These are phyloP conservation scores for Pocillopora verrucosa DNA, from an alignment of 64 coral and sea anemone genomes.

Conservation along the genomic window DNA sequence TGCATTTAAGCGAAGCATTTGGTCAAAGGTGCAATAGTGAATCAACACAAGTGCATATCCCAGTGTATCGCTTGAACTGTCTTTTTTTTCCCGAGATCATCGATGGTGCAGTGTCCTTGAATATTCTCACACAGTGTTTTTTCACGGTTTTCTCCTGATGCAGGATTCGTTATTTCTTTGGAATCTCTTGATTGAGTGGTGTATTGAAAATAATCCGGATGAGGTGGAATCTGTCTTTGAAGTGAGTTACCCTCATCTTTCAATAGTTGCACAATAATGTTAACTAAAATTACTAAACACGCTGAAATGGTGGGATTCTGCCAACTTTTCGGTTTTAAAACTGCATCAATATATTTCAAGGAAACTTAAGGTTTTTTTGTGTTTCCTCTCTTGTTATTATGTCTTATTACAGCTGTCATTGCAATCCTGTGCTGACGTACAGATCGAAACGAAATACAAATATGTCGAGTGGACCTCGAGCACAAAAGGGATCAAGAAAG, in stretches of 20 bases:
- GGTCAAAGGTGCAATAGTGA: no score
- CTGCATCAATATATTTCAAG: background rate
- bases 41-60: no score
- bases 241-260: slow-evolving; percentile 31
- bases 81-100: no score
- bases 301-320: no score
- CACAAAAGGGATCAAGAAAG: slow-evolving; percentile 41
- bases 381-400: background rate
- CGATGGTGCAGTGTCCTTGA: no score
- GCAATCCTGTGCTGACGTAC: slow-evolving; percentile 14
- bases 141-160: background rate
- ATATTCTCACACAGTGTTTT: background rate
- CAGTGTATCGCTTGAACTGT: no score
- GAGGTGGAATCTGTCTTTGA: slow-evolving; percentile 68
- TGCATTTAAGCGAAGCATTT: no score
- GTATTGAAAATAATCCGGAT: slow-evolving; percentile 40
- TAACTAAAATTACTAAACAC: no score
- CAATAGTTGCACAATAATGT: background rate
- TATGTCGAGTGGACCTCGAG: slow-evolving; percentile 48
- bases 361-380: background rate
- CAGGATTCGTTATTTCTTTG: slow-evolving; percentile 74
- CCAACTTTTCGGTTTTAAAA: no score
- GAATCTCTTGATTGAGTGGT: slow-evolving; percentile 66
- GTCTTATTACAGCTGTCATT: slow-evolving; percentile 5
- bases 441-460: slow-evolving; percentile 8